A percentile compares a stretch with the other conserved stretches of the same genome.
These are phyloP conservation scores for Raja brachyura DNA, from an alignment of 2,113 vertebrate species.

Conservation along the genomic window DNA sequence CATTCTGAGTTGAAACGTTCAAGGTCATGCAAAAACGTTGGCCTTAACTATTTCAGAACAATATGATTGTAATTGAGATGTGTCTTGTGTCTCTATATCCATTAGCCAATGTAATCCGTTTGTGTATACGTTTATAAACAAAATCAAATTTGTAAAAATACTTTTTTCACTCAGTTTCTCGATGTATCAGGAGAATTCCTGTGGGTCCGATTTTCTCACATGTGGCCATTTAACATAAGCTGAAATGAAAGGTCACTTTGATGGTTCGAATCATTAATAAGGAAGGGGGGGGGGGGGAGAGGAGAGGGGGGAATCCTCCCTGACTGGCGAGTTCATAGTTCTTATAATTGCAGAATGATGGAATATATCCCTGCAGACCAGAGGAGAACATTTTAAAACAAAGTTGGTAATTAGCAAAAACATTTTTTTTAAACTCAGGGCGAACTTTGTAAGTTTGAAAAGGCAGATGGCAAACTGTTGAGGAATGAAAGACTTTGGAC, in stretches of 20 bases:
- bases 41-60: neutral
- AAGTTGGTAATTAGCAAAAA: constrained; percentile 32
- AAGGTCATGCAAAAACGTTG: neutral
- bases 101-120: neutral
- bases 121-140: no score
- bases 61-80: neutral
- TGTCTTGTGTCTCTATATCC: neutral
- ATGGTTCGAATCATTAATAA: constrained; percentile 54
- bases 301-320: constrained; percentile 49
- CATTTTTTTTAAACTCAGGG: neutral
- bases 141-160: neutral
- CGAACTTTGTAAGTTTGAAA: constrained; percentile 1
- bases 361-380: constrained; percentile 40
- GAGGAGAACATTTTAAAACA: constrained; percentile 17
- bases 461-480: neutral
- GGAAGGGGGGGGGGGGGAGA: constrained; percentile 46
- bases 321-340: constrained; percentile 44
- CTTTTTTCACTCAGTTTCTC: neutral
- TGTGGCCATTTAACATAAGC: constrained; percentile 60
- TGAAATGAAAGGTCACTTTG: constrained; percentile 53
- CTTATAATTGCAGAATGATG: constrained; percentile 40
- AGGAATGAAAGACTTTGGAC: neutral
- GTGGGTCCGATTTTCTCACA: constrained; percentile 62
- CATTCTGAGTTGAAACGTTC: neutral
- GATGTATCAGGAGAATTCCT: constrained; percentile 59